phyloP scores from a whole-genome alignment of 2,888 invertebrate species.

The Sacculina carcini region DNA sequence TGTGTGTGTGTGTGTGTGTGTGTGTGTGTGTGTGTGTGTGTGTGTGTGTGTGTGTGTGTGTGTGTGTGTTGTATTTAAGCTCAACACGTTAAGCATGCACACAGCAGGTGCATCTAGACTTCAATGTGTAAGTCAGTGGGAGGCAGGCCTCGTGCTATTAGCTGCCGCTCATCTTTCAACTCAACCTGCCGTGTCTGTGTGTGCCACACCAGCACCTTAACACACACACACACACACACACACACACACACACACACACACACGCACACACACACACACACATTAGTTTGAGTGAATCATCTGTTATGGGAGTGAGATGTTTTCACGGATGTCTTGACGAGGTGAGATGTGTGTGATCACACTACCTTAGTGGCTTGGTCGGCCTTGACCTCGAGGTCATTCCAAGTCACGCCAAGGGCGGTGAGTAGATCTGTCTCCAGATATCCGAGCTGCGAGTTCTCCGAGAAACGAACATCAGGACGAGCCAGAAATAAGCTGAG shows the following conservation, averaged over 20 bases:
- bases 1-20: too few species aligned
- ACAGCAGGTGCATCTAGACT: too few species aligned
- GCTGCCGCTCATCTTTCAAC: constrained; percentile 36
- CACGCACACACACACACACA: neutral
- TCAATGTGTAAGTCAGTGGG: constrained; percentile 10
- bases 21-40: too few species aligned
- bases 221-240: neutral
- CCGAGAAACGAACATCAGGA: too few species aligned
- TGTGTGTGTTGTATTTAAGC: too few species aligned
- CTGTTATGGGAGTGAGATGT: neutral
- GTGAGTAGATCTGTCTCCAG: constrained; percentile 62
- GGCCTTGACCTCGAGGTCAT: constrained; percentile 68
- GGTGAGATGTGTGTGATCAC: neutral
- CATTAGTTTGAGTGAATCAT: neutral
- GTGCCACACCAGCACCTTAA: constrained; percentile 85
- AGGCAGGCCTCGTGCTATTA: constrained; percentile 7
- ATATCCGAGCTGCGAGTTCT: constrained; percentile 59
- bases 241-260: neutral
- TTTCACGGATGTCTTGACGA: neutral
- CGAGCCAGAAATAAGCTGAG: too few species aligned
- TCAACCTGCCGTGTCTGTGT: constrained; percentile 76
- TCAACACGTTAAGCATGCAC: too few species aligned
- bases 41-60: too few species aligned
- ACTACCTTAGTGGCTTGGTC: constrained; percentile 55
- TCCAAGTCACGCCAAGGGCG: constrained; percentile 32